phyloP scores from a whole-genome alignment of 2,113 vertebrate species.

The Pachyramphus minor region DNA sequence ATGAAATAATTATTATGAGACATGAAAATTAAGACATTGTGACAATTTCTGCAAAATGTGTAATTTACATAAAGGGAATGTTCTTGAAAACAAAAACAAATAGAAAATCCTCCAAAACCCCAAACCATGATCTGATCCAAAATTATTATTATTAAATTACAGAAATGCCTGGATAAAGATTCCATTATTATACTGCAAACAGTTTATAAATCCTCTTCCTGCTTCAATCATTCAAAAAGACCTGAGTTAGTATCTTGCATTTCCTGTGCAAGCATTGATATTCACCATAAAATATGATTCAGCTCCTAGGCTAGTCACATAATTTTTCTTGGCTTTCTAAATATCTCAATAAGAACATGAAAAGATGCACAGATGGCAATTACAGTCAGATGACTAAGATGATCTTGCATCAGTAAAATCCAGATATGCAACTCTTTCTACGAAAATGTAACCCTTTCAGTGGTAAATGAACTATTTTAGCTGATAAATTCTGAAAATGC shows the following conservation, averaged over 20 bases:
- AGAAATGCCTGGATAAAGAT: conserved; percentile 3
- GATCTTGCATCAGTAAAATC: conserved; percentile 33
- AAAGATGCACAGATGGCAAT: conserved; percentile 59
- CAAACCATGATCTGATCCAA: not conserved
- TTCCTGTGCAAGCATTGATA: conserved; percentile 35
- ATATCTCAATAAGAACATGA: conserved; percentile 46
- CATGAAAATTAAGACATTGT: not conserved
- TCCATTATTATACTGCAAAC: not conserved
- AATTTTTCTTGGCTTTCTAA: conserved; percentile 52
- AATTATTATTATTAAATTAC: not conserved
- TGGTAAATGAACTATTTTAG: not conserved
- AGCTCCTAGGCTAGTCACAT: conserved; percentile 48
- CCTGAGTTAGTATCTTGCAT: conserved; percentile 16
- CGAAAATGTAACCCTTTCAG: not conserved
- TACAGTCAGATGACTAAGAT: conserved; percentile 49
- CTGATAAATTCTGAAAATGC: not conserved
- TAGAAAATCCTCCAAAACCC: not conserved
- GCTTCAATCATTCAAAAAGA: conserved; percentile 2
- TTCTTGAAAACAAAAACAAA: not conserved
- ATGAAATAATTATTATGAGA: not conserved
- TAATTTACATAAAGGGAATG: not conserved
- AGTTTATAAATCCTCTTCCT: conserved; percentile 26
- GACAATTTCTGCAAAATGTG: not conserved
- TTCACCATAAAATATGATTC: conserved; percentile 50
- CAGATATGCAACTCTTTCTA: conserved; percentile 3